These are phyloP conservation scores for Buphagus erythrorhynchus DNA, from an alignment of 2,797 vertebrate species.

Conservation along the genomic window DNA sequence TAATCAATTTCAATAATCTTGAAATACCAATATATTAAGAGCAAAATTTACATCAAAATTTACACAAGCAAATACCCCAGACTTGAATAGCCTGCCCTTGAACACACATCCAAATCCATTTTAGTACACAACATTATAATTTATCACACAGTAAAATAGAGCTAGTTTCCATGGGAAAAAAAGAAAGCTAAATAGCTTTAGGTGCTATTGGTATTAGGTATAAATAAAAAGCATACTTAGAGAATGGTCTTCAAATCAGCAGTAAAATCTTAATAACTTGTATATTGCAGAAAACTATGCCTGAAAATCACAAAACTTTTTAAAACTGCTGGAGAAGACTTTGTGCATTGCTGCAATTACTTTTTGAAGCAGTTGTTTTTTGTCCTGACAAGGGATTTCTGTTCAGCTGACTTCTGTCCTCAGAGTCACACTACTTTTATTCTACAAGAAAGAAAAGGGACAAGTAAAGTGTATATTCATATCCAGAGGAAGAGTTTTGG, in stretches of 20 bases:
- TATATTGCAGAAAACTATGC: background rate
- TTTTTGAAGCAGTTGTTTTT: background rate
- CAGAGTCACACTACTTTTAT: background rate
- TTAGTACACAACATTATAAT: background rate
- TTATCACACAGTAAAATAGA: background rate
- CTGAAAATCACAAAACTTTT: background rate
- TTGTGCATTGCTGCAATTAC: background rate
- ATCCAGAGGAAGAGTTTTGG: background rate
- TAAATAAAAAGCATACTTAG: background rate
- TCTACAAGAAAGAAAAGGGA: background rate
- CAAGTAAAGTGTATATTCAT: background rate
- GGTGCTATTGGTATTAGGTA: background rate
- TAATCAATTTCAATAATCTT: background rate
- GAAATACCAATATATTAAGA: background rate
- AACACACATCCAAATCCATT: background rate
- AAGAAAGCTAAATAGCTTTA: background rate
- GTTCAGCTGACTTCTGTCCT: background rate
- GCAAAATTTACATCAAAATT: conserved; percentile 4
- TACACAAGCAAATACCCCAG: background rate
- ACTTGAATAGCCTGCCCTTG: background rate
- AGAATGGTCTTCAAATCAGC: background rate
- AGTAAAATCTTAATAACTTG: background rate
- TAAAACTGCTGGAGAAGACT: background rate
- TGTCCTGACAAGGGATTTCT: background rate
- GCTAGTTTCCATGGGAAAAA: background rate